These are phyloP conservation scores for Zygothrica quintamaculata DNA, from an alignment of 2,888 invertebrate species.

Conservation along the genomic window DNA sequence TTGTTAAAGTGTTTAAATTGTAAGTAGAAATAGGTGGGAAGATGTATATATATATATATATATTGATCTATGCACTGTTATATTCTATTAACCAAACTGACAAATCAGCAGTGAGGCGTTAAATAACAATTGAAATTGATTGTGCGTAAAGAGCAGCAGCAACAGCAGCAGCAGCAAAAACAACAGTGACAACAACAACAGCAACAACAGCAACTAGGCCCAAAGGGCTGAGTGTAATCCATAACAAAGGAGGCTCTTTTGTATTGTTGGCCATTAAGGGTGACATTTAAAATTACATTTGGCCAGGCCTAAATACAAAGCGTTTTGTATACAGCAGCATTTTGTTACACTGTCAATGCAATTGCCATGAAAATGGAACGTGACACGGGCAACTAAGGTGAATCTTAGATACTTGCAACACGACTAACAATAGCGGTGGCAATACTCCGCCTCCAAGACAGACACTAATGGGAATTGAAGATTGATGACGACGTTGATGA, in stretches of 20 bases:
- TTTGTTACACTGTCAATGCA: slow-evolving; percentile 68
- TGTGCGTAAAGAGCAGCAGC: slow-evolving; percentile 56
- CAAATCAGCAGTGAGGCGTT: slow-evolving; percentile 33
- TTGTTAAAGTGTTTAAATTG: too few species aligned
- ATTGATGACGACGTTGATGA: slow-evolving; percentile 24
- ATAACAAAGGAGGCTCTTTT: slow-evolving; percentile 34
- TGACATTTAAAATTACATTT: slow-evolving; percentile 57
- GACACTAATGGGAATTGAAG: slow-evolving; percentile 17
- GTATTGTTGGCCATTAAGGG: slow-evolving; percentile 48
- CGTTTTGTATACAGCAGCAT: slow-evolving; percentile 28
- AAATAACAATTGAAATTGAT: slow-evolving; percentile 61
- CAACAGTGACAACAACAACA: slow-evolving; percentile 36
- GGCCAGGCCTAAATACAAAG: slow-evolving; percentile 46
- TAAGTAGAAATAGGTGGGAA: too few species aligned
- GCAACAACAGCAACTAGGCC: slow-evolving; percentile 15
- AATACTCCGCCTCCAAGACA: slow-evolving; percentile 9
- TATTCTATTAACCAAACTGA: slow-evolving; percentile 42
- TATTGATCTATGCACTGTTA: slow-evolving; percentile 1
- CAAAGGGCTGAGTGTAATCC: neutral
- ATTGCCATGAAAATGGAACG: slow-evolving; percentile 41
- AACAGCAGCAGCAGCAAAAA: slow-evolving; percentile 13
- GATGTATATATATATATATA: neutral
- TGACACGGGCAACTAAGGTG: slow-evolving; percentile 22
- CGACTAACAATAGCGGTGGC: neutral
- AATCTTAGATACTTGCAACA: slow-evolving; percentile 38